phyloP scores from a whole-genome alignment of 1,140 invertebrate genomes.

The Gerris buenoi region DNA sequence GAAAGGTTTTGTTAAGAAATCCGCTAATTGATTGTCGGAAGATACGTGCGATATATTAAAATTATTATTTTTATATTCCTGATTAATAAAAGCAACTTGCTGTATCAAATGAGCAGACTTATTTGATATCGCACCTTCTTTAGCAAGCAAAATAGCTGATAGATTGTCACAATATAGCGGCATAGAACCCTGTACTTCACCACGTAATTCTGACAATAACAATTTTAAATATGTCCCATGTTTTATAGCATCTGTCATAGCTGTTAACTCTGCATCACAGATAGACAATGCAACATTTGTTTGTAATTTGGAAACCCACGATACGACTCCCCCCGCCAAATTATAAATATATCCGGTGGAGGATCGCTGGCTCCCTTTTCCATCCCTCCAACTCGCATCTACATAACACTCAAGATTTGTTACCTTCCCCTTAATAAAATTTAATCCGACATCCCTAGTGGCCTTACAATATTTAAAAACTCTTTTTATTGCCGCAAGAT shows the following conservation, averaged over 20 bases:
- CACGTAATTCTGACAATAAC: background rate
- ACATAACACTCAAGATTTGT: background rate
- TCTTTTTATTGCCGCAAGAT: background rate
- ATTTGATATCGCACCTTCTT: background rate
- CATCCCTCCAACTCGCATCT: background rate
- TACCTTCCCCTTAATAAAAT: background rate
- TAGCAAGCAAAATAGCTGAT: background rate
- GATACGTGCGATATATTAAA: background rate
- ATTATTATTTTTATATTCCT: background rate
- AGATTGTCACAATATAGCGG: background rate
- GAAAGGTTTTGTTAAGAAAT: background rate
- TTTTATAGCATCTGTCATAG: background rate
- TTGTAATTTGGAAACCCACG: background rate
- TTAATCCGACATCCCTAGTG: background rate
- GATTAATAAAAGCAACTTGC: background rate
- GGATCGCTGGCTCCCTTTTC: background rate
- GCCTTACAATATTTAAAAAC: background rate
- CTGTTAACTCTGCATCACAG: background rate
- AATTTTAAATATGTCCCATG: background rate
- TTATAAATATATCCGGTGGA: background rate
- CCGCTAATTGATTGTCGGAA: background rate
- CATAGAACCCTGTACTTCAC: background rate
- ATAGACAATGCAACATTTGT: background rate
- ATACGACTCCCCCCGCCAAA: background rate
- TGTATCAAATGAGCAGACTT: background rate